phyloP scores from a whole-genome alignment of 2,797 vertebrate species.

The Premnoplex brunnescens region DNA sequence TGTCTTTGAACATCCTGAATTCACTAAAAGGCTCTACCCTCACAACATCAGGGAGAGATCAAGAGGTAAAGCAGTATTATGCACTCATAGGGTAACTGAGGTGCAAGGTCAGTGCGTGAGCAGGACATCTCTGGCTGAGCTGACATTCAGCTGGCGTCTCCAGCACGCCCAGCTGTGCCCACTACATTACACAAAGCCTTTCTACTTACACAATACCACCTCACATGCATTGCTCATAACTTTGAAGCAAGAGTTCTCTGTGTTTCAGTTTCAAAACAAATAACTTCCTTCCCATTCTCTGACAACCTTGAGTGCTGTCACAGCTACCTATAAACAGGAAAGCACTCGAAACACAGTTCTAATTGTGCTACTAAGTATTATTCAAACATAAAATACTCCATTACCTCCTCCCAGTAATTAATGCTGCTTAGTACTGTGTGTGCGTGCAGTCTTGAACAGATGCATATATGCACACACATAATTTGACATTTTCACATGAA shows the following conservation, averaged over 20 bases:
- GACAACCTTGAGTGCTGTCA: background rate
- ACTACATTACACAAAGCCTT: background rate
- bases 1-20: background rate
- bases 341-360: background rate
- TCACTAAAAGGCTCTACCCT: background rate
- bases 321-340: background rate
- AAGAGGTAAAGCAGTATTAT: background rate
- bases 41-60: background rate
- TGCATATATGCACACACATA: rapidly evolving
- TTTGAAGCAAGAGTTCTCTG: background rate
- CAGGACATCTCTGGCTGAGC: background rate
- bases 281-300: background rate
- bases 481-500: background rate
- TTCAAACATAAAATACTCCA: background rate
- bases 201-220: background rate
- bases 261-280: background rate
- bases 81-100: background rate
- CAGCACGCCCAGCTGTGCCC: background rate
- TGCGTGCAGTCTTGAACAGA: rapidly evolving
- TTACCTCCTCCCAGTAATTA: background rate
- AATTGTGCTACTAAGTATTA: background rate
- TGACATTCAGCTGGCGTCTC: background rate
- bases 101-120: background rate
- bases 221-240: rapidly evolving
- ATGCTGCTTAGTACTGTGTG: background rate